Conservation (phyloP, 2,888 invertebrate genomes). For the Andrena camellia region DNA sequence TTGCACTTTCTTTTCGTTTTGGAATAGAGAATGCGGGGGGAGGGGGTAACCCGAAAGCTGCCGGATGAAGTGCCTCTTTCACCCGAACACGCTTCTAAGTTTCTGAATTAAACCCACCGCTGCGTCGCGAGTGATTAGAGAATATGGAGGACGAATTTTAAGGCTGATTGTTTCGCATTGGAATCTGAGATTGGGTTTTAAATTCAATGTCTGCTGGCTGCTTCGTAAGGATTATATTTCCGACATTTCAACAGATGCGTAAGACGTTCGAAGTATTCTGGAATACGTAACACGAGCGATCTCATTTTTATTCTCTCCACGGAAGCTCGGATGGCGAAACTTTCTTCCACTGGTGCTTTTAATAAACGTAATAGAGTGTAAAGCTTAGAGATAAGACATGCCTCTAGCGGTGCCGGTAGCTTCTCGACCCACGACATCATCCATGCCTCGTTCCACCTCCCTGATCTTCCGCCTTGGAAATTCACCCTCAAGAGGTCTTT, state of each 20-base stretch:
- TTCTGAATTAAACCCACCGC: neutral
- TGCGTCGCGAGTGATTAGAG: neutral
- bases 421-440: constrained; percentile 63
- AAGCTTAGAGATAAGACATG: constrained; percentile 75
- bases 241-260: constrained; percentile 39
- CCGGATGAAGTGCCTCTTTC: neutral
- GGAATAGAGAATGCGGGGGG: neutral
- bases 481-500: constrained; percentile 38
- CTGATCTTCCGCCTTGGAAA: constrained; percentile 47
- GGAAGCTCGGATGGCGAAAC: constrained; percentile 48
- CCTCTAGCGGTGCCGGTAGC: constrained; percentile 48
- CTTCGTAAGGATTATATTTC: neutral
- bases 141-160: neutral
- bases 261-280: constrained; percentile 40
- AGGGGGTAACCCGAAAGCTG: neutral
- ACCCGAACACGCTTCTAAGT: neutral
- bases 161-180: neutral
- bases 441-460: constrained; percentile 57
- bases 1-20: constrained; percentile 6
- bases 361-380: constrained; percentile 76
- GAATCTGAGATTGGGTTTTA: neutral
- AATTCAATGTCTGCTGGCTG: neutral
- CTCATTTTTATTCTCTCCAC: constrained; percentile 63
- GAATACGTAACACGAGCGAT: constrained; percentile 43
- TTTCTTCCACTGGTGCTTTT: constrained; percentile 61